Conservation (phyloP, 2,888 invertebrate genomes). For the Microplitis manilae region DNA sequence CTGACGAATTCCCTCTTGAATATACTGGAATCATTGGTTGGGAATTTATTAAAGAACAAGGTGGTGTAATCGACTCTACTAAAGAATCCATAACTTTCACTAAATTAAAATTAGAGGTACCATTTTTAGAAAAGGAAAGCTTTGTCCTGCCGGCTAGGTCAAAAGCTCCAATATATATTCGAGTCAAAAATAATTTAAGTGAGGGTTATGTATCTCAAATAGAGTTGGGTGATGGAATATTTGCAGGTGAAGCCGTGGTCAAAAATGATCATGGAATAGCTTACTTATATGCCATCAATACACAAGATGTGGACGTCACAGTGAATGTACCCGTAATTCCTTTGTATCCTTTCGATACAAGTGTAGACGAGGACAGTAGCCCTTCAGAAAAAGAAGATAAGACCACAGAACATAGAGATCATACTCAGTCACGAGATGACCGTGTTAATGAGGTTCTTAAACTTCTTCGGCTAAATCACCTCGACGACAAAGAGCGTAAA, state of each 20-base stretch:
- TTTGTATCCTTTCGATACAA: constrained; percentile 23
- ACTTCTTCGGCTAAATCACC: background rate
- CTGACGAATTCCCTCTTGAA: background rate
- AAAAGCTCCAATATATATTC: background rate
- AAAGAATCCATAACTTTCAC: background rate
- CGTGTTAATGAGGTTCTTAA: constrained; percentile 7
- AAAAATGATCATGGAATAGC: constrained; percentile 28
- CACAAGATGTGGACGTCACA: constrained; percentile 25
- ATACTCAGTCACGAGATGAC: background rate
- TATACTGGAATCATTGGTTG: background rate
- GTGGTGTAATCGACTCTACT: background rate
- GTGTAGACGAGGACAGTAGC: constrained; percentile 9
- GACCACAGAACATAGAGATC: background rate
- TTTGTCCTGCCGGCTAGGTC: background rate
- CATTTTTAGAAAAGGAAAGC: background rate
- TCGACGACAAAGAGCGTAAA: constrained; percentile 13
- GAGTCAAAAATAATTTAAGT: background rate
- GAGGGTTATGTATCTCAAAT: constrained; percentile 33
- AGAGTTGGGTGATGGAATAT: constrained; percentile 19
- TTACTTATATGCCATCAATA: constrained; percentile 28
- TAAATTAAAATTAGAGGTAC: background rate
- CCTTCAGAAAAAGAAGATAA: background rate
- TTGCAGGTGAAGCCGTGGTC: constrained; percentile 18
- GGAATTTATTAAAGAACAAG: background rate
- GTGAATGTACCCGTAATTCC: constrained; percentile 18